A percentile compares a stretch with the other conserved stretches of the same genome.
Conservation (phyloP, 2,797 vertebrate genomes). For the Sylvilagus floridanus region DNA sequence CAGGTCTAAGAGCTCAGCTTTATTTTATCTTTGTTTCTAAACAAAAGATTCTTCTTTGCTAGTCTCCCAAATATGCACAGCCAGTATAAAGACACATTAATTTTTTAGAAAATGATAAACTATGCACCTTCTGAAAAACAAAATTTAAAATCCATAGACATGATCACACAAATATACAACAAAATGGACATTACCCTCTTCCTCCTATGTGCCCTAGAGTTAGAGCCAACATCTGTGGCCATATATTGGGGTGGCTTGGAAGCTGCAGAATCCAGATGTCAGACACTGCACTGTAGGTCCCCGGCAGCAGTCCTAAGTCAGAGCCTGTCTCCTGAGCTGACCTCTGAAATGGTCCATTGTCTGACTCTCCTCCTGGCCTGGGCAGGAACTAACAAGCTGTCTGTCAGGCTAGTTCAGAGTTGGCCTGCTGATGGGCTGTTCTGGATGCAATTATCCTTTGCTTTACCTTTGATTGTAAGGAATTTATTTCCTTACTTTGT, state of each 20-base stretch:
- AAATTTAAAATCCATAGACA: constrained; percentile 16
- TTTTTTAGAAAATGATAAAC: constrained; percentile 14
- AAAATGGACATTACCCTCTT: neutral
- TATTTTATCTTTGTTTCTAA: constrained; percentile 41
- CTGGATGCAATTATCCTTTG: constrained; percentile 81
- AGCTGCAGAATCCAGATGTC: constrained; percentile 68
- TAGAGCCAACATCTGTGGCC: constrained; percentile 68
- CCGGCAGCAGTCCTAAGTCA: constrained; percentile 69
- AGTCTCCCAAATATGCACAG: constrained; percentile 53
- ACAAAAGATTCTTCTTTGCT: constrained; percentile 61
- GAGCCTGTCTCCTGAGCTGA: constrained; percentile 71
- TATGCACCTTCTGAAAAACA: constrained; percentile 35
- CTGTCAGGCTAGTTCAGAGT: constrained; percentile 44
- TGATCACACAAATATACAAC: neutral
- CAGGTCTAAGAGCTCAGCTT: constrained; percentile 65
- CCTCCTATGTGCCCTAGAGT: constrained; percentile 46
- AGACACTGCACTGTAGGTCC: neutral
- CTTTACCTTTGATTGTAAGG: constrained; percentile 78
- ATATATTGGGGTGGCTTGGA: constrained; percentile 58
- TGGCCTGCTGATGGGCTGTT: constrained; percentile 37
- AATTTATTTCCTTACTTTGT: constrained; percentile 71
- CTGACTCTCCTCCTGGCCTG: constrained; percentile 59
- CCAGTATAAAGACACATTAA: constrained; percentile 44
- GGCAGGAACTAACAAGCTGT: constrained; percentile 56
- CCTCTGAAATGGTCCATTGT: constrained; percentile 53